Conservation (phyloP, 2,113 vertebrate species). For the Misgurnus mizolepis region DNA sequence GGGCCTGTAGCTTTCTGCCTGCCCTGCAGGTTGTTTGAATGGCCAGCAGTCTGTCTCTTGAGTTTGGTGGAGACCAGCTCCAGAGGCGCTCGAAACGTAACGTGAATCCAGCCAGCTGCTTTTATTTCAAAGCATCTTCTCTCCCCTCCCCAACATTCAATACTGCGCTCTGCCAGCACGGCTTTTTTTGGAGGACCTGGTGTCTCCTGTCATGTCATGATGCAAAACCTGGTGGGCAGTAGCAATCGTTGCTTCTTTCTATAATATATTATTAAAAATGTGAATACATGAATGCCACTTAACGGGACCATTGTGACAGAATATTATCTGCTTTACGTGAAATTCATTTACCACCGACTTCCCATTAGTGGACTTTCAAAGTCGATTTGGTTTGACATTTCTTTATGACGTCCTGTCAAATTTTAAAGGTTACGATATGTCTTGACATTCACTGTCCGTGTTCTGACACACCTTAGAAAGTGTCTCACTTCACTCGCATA, state of each 20-base stretch:
- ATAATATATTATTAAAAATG: conserved; percentile 62
- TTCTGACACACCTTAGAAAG: too few relatives aligned
- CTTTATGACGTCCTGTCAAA: too few relatives aligned
- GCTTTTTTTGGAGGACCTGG: conserved; percentile 79
- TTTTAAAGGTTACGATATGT: too few relatives aligned
- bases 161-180: conserved; percentile 65
- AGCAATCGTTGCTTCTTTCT: neutral
- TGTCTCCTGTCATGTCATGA: conserved; percentile 67
- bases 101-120: conserved; percentile 79
- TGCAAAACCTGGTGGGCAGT: conserved; percentile 63
- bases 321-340: too few relatives aligned
- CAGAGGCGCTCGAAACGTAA: conserved; percentile 67
- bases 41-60: conserved; percentile 68
- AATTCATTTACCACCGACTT: too few relatives aligned
- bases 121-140: conserved; percentile 82
- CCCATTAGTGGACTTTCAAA: too few relatives aligned
- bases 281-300: too few relatives aligned
- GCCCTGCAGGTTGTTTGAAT: conserved; percentile 61
- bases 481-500: too few relatives aligned
- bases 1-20: conserved; percentile 64
- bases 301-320: too few relatives aligned
- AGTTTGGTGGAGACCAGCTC: conserved; percentile 84
- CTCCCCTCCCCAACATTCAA: conserved; percentile 70
- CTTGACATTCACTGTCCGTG: too few relatives aligned
- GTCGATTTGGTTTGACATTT: too few relatives aligned